These are phyloP conservation scores for Chrysomela aeneicollis DNA, from an alignment of 2,888 invertebrate species.

Conservation along the genomic window DNA sequence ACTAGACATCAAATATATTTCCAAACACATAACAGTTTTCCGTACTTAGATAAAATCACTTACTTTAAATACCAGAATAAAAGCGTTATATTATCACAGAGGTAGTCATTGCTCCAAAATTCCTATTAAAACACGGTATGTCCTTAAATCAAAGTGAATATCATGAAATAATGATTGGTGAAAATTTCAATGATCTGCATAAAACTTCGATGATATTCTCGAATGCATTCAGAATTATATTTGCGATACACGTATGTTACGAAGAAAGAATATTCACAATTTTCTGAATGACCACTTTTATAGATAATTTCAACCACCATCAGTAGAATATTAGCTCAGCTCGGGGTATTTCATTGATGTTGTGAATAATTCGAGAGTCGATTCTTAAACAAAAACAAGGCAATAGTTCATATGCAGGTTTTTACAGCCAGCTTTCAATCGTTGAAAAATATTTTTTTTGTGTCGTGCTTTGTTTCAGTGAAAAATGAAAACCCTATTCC, in stretches of 20 bases:
- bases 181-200: neutral
- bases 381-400: no score
- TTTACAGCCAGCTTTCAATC: no score
- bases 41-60: constrained; percentile 58
- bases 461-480: no score
- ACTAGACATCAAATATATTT: constrained; percentile 57
- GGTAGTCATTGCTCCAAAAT: constrained; percentile 64
- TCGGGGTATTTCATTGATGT: no score
- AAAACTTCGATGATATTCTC: neutral
- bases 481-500: no score
- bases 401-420: no score
- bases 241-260: neutral
- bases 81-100: constrained; percentile 64
- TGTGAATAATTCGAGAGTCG: no score
- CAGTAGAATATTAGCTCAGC: no score
- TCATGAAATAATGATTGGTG: neutral
- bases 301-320: neutral
- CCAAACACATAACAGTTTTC: constrained; percentile 57
- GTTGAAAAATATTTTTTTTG: no score
- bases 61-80: constrained; percentile 61
- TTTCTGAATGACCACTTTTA: neutral
- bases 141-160: constrained; percentile 12
- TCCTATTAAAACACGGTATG: constrained; percentile 41
- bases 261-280: neutral
- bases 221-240: constrained; percentile 1